These are phyloP conservation scores for Spea multiplicata DNA, from an alignment of 2,113 vertebrate genomes.

Conservation along the genomic window DNA sequence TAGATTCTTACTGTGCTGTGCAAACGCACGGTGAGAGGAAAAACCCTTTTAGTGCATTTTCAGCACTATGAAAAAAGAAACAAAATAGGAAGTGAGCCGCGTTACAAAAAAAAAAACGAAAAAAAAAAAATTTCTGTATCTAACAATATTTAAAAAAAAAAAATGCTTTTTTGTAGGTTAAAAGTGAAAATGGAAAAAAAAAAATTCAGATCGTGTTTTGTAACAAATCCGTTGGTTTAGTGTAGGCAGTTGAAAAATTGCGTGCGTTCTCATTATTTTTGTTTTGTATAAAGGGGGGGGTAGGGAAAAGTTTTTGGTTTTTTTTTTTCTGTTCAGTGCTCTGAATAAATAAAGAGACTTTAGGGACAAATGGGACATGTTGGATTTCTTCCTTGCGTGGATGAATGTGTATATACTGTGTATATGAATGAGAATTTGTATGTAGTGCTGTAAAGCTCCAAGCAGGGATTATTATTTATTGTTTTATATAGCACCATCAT, in stretches of 20 bases:
- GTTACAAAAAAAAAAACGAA: conserved; percentile 15
- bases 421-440: no score
- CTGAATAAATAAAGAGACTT: conserved; percentile 37
- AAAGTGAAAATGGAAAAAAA: conserved; percentile 33
- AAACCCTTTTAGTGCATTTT: conserved; percentile 48
- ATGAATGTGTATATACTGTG: no score
- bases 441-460: no score
- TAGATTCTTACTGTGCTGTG: conserved; percentile 38
- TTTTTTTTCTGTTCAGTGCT: conserved; percentile 40
- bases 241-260: conserved; percentile 44
- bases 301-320: not conserved
- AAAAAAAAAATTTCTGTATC: conserved; percentile 15
- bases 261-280: conserved; percentile 45
- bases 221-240: conserved; percentile 44
- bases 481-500: no score
- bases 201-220: conserved; percentile 38
- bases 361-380: conserved; percentile 11
- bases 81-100: conserved; percentile 33
- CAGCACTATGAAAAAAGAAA: conserved; percentile 33
- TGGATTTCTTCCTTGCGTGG: not conserved
- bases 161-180: conserved; percentile 45
- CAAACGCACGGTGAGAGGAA: conserved; percentile 33
- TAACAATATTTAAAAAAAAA: conserved; percentile 36
- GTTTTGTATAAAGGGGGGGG: conserved; percentile 44
- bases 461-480: no score